Base-by-base conservation (phyloP, 2,888 invertebrate genomes). In the Dicyrtomina minuta region DNA sequence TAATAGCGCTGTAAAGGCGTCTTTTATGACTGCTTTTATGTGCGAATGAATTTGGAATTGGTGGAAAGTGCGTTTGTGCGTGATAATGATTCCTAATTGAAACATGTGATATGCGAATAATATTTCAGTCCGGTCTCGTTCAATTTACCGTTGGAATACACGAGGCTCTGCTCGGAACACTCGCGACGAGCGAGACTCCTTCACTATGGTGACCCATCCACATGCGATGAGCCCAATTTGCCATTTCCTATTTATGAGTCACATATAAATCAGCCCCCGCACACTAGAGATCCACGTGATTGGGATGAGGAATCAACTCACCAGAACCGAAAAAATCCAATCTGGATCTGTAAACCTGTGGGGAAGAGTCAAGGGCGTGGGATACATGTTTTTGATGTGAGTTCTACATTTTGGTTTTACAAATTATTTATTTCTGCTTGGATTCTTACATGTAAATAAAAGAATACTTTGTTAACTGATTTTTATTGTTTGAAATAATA, bases 321-420 rank as follows among this genome's bases (percentile, higher is more conserved):
- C 27, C 20, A 81, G 81, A 69, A 80, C 81, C n/a, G n/a, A n/a
- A 20, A 85, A 86, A 43, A 79, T 79, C 80, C 74, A 33, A 79
- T 80, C 13, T 93, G 93, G 92, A 93, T 93, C 73, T 92, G 91
- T 80, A 93, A 93, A 80, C 93, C 93, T 0, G 91, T 92, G 0
- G 90, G 91, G 0, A 89, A 91, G 81, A 92, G 92, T 77, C 90
- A 92, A 82, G 92, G 92, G 10, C 85, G 88, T 79, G 92, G 92
- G 60, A 93, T 93, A 72, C 90, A 91, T 79, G 82, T 93, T 27
- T 92, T 92, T 81, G 86, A 90, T 81, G 92, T 91, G 83, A 82
- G 81, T 71, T 1, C 12, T 17, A 24, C 22, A n/a, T 20, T 33
- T 56, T 56, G 51, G 43, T 12, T n/a, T n/a, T 49, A 49, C 17